Conservation (phyloP, 2,797 vertebrate species). For the Clarias pachynema region DNA sequence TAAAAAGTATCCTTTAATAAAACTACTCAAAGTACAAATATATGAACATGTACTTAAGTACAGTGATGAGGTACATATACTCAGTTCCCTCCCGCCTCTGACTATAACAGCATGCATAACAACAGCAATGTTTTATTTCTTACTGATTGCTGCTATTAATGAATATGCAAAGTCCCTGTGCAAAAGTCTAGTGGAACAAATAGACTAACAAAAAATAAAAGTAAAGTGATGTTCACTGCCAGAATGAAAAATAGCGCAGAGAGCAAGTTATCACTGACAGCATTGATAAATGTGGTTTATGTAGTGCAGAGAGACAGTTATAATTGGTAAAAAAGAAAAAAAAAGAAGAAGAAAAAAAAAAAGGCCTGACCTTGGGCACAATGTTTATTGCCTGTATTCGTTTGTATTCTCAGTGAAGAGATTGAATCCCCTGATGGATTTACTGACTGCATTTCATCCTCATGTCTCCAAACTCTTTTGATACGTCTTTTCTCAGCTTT, state of each 20-base stretch:
- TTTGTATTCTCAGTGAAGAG: slow-evolving; percentile 4
- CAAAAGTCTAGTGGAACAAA: background rate
- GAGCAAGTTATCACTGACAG: background rate
- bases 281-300: slow-evolving; percentile 12
- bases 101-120: background rate
- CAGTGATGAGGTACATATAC: no score
- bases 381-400: background rate
- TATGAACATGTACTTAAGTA: no score
- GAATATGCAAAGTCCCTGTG: background rate
- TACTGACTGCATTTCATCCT: slow-evolving; percentile 18
- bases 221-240: background rate
- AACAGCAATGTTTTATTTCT: background rate
- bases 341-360: slow-evolving; percentile 2
- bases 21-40: no score
- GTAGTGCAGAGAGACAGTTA: background rate
- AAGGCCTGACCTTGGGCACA: slow-evolving; percentile 6
- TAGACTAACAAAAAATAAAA: background rate
- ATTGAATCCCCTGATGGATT: slow-evolving; percentile 12
- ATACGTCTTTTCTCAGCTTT: background rate
- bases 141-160: background rate
- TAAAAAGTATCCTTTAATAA: no score
- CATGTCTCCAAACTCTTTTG: background rate
- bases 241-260: background rate
- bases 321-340: background rate
- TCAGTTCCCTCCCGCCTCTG: no score